These are phyloP conservation scores for Cephalopterus ornatus DNA, from an alignment of 2,113 vertebrate genomes.

Conservation along the genomic window DNA sequence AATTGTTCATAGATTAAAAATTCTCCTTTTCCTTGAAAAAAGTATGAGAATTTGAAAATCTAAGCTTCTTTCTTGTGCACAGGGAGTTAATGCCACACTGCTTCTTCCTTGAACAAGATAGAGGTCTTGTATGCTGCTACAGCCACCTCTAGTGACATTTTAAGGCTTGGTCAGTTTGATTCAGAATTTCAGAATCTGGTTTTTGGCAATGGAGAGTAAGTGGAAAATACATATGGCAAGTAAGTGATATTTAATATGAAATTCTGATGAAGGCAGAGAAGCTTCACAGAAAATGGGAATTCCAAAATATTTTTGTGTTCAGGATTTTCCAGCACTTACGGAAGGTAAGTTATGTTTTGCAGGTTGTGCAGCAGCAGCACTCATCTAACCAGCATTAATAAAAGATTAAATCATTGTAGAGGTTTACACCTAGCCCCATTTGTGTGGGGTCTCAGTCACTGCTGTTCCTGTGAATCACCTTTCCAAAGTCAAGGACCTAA, in stretches of 20 bases:
- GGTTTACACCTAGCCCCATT: neutral
- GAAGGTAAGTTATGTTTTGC: neutral
- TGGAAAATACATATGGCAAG: neutral
- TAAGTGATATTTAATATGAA: neutral
- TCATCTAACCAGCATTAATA: neutral
- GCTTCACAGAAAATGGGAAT: neutral
- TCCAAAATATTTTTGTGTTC: neutral
- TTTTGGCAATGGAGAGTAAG: neutral
- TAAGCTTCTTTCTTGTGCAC: neutral
- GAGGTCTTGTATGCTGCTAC: neutral
- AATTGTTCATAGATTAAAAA: neutral
- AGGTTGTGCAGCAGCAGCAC: neutral
- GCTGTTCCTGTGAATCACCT: neutral
- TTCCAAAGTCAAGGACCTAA: neutral
- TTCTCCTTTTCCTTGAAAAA: neutral
- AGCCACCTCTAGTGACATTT: neutral
- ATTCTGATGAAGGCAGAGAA: neutral
- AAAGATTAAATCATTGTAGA: neutral
- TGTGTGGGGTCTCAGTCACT: neutral
- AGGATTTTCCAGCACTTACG: neutral
- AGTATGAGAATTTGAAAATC: neutral
- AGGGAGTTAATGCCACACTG: neutral
- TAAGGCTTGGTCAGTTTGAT: neutral
- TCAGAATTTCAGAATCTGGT: neutral
- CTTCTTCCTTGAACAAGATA: neutral